These are phyloP conservation scores for Lithobates sylvaticus DNA, from an alignment of 2,797 vertebrate species.

Conservation along the genomic window DNA sequence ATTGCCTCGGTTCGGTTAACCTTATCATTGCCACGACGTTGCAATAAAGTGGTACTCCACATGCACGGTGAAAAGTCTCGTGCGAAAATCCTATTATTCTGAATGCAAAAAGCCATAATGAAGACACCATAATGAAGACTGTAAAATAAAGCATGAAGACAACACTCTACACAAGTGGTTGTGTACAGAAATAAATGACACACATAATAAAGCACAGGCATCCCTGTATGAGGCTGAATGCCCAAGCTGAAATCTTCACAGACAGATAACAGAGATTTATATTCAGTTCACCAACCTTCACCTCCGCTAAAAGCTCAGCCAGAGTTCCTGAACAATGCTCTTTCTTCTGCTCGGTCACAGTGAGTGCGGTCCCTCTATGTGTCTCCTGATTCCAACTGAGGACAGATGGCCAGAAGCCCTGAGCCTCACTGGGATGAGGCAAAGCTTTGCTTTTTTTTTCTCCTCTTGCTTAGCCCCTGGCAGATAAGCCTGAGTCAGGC, in stretches of 20 bases:
- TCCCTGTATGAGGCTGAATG: neutral
- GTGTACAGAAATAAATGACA: neutral
- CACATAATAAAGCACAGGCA: neutral
- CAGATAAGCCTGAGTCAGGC: conserved; percentile 85
- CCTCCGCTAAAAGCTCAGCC: conserved; percentile 65
- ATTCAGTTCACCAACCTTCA: conserved; percentile 63
- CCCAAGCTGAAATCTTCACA: conserved; percentile 13
- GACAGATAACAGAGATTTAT: conserved; percentile 40
- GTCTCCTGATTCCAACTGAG: conserved; percentile 78
- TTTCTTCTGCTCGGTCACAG: conserved; percentile 43
- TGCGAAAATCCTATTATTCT: neutral
- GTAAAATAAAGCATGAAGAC: neutral
- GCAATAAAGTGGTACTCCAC: neutral
- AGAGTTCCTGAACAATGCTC: conserved; percentile 65
- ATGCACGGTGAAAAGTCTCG: neutral
- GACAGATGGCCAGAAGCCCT: conserved; percentile 88
- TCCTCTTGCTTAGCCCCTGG: conserved; percentile 81
- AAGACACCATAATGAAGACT: neutral
- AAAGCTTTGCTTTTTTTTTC: conserved; percentile 77
- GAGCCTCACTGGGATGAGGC: conserved; percentile 79
- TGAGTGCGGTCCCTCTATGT: conserved; percentile 76
- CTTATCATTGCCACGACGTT: neutral
- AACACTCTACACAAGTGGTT: neutral
- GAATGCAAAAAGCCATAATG: neutral
- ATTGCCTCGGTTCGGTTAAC: neutral